These are phyloP conservation scores for Hippocampus abdominalis DNA, from an alignment of 2,113 vertebrate species.

Conservation along the genomic window DNA sequence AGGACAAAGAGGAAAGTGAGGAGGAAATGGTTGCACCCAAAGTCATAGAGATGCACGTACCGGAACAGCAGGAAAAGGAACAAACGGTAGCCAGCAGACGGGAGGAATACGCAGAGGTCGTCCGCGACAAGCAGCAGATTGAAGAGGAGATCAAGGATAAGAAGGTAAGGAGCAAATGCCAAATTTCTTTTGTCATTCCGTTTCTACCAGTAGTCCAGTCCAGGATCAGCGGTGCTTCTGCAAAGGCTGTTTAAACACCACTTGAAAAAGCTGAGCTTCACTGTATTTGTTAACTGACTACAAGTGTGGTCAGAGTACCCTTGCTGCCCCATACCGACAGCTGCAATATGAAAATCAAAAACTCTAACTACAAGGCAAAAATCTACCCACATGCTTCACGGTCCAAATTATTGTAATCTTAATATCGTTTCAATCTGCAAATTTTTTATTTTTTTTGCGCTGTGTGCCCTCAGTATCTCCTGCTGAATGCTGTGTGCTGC, in stretches of 20 bases:
- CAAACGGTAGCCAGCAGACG: constrained; percentile 5
- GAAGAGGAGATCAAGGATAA: constrained; percentile 58
- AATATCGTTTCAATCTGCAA: too few species aligned
- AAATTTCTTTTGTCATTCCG: neutral
- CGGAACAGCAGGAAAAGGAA: constrained; percentile 29
- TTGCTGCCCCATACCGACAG: too few species aligned
- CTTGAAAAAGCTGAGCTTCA: too few species aligned
- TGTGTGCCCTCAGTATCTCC: constrained; percentile 68
- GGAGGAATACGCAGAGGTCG: constrained; percentile 59
- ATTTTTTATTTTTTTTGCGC: neutral
- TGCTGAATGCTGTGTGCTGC: constrained; percentile 77
- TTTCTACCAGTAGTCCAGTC: neutral
- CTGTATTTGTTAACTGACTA: too few species aligned
- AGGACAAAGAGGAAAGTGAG: constrained; percentile 14
- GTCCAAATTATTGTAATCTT: neutral
- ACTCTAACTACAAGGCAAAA: too few species aligned
- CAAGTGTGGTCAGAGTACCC: too few species aligned
- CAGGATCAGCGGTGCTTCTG: too few species aligned
- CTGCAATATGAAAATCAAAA: too few species aligned
- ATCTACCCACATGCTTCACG: neutral
- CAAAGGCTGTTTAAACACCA: too few species aligned
- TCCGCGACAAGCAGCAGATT: constrained; percentile 10
- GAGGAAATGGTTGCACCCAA: constrained; percentile 6
- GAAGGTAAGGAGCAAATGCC: constrained; percentile 52
- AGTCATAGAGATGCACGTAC: constrained; percentile 21